A percentile compares a stretch with the other conserved stretches of the same genome.
phyloP scores from a whole-genome alignment of 2,113 vertebrate species.

The Platysteira castanea region DNA sequence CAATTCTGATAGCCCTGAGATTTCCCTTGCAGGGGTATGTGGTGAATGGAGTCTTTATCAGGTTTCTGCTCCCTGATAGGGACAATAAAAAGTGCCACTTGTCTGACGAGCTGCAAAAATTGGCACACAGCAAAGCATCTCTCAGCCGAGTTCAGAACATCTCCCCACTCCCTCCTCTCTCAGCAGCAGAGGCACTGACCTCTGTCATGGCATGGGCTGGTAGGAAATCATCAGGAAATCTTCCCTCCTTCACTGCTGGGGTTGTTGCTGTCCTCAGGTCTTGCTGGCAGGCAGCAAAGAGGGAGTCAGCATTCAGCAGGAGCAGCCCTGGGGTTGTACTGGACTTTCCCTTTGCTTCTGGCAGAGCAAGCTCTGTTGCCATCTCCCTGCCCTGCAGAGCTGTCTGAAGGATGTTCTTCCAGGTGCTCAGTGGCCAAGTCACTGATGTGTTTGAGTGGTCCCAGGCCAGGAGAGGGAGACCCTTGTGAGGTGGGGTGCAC shows the following conservation, averaged over 20 bases:
- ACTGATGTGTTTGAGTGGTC: not conserved
- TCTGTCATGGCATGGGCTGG: not conserved
- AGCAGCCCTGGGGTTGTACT: not conserved
- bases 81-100: conserved; percentile 13
- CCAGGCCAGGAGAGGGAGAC: not conserved
- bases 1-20: conserved; percentile 16
- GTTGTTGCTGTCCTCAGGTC: not conserved
- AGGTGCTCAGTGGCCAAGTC: rapidly evolving
- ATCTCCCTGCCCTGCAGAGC: not conserved
- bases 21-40: conserved; percentile 33
- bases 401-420: not conserved
- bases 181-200: not conserved
- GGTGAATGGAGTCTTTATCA: conserved; percentile 10
- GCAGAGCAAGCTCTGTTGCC: not conserved
- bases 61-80: conserved; percentile 13
- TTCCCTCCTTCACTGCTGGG: not conserved
- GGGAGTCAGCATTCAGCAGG: not conserved
- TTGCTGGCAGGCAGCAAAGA: not conserved
- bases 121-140: not conserved
- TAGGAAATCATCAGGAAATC: not conserved
- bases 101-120: conserved; percentile 12
- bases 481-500: not conserved
- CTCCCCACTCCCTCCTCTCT: not conserved
- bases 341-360: not conserved
- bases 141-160: not conserved